A percentile compares a stretch with the other conserved stretches of the same genome.
phyloP scores from a whole-genome alignment of 2,888 invertebrate genomes.

The Oscheius myriophilus region DNA sequence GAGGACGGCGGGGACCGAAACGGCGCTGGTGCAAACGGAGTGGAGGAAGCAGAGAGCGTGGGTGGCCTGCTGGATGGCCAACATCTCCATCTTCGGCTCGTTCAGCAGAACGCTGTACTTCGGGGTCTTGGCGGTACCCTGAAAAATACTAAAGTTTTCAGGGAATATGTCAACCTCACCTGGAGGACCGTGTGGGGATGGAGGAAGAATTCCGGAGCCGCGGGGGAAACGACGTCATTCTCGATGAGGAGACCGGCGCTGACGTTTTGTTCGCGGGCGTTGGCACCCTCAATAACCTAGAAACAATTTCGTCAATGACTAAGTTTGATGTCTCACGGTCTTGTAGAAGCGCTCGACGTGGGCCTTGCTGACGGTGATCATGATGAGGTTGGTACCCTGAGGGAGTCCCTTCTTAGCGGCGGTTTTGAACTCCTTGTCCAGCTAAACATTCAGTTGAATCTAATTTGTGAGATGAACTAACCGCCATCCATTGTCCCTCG shows the following conservation, averaged over 20 bases:
- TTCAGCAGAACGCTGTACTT: constrained; percentile 16
- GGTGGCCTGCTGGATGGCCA: constrained; percentile 7
- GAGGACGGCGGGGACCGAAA: constrained; percentile 8
- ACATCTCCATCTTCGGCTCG: constrained; percentile 1
- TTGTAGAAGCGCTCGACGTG: constrained; percentile 12
- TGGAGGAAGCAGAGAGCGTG: constrained; percentile 21
- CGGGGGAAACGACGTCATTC: constrained; percentile 3
- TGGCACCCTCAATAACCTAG: neutral
- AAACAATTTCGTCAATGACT: neutral
- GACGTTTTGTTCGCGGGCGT: constrained; percentile 4
- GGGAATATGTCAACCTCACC: constrained; percentile 5
- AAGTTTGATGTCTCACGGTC: neutral
- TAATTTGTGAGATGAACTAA: neutral
- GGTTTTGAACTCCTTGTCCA: neutral
- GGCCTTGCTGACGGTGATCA: constrained; percentile 6
- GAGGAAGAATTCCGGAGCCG: neutral
- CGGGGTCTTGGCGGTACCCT: constrained; percentile 19
- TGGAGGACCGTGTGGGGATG: constrained; percentile 13
- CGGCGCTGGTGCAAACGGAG: neutral
- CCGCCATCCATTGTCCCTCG: constrained; percentile 9
- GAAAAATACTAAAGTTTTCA: neutral
- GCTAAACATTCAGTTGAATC: neutral
- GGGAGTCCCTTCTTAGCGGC: neutral
- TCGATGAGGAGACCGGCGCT: constrained; percentile 1
- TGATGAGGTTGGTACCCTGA: neutral